Evolutionary conservation across 1,140 invertebrate genomes (phyloP).

Genomic region (Babylonia areolata): DNA sequence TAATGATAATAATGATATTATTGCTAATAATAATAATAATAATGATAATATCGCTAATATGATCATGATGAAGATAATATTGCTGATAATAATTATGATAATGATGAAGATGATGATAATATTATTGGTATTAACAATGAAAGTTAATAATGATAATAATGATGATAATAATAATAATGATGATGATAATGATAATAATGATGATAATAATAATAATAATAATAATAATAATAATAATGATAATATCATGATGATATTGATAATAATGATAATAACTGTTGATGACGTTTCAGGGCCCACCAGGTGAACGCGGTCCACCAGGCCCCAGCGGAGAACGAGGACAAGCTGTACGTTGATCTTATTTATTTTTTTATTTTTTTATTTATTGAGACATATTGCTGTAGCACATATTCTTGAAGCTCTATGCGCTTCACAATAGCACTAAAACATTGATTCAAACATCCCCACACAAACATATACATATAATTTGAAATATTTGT

Average conservation of each 20-base stretch:
- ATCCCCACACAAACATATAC: too few species aligned
- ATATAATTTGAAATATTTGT: too few species aligned
- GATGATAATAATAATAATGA: conserved; percentile 23
- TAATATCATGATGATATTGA: neutral
- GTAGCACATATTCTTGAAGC: too few species aligned
- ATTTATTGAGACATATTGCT: too few species aligned
- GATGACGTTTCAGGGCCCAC: conserved; percentile 57
- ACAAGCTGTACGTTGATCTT: conserved; percentile 79
- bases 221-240: neutral
- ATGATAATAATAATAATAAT: conserved; percentile 25
- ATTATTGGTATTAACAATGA: neutral
- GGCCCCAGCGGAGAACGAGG: conserved; percentile 78
- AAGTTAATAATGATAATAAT: neutral
- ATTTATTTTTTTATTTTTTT: neutral
- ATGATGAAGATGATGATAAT: neutral
- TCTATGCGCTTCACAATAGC: too few species aligned
- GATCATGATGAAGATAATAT: neutral
- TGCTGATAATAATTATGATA: neutral
- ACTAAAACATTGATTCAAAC: too few species aligned
- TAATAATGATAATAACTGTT: neutral
- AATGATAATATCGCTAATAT: neutral
- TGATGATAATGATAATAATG: conserved; percentile 32
- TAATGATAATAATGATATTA: neutral
- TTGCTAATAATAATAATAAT: neutral
- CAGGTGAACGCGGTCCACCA: conserved; percentile 64